Evolutionary conservation across 1,140 invertebrate genomes (phyloP), one percentile per base, ranked within the genome.

Genomic region (Lucilia sericata): DNA sequence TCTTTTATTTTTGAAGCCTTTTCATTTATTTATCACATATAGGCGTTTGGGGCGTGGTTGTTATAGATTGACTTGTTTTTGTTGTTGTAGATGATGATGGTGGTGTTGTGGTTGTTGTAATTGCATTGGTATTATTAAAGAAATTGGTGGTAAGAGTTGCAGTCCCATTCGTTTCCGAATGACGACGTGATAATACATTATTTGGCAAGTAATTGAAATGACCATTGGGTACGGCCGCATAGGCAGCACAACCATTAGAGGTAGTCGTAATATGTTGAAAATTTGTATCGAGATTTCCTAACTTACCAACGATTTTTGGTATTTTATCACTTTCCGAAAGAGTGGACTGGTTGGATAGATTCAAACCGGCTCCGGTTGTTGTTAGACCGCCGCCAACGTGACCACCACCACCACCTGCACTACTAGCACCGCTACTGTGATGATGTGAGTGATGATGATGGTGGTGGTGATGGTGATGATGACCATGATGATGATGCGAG

Each of bases 291-390:
- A 90, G 86, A 84, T 91, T 91, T 83, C 89, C 90, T 81, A 91
- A 74, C 87, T 91, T 91, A 82, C 90, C 90, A 85, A 91, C 90
- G 82, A 91, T 91, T 90, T 91, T 91, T 88, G 90, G 90, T 91
- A 91, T 91, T 86, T 88, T 89, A 89, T 91, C 90, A 88, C 89
- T 91, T 76, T 91, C 89, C 82, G 83, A 83, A 47, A 76, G 49
- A 83, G 84, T 74, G 84, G 85, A 87, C 17, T 80, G 47, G 34
- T 80, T 80, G 47, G 76, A 80, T 2, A 49, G 12, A 21, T 47
- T 49, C 9, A 49, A 78, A 78, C 75, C 75, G 8, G 36, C 75
- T n/a, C 85, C 89, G 88, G 85, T 87, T 87, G 85, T 86, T 86
- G 84, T 87, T 88, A 85, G 87, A 42, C 42, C 25, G 25, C 25